Evolutionary conservation across 2,888 invertebrate species (phyloP), one percentile per base, ranked within the genome.

Genomic region (Conus canariensis): DNA sequence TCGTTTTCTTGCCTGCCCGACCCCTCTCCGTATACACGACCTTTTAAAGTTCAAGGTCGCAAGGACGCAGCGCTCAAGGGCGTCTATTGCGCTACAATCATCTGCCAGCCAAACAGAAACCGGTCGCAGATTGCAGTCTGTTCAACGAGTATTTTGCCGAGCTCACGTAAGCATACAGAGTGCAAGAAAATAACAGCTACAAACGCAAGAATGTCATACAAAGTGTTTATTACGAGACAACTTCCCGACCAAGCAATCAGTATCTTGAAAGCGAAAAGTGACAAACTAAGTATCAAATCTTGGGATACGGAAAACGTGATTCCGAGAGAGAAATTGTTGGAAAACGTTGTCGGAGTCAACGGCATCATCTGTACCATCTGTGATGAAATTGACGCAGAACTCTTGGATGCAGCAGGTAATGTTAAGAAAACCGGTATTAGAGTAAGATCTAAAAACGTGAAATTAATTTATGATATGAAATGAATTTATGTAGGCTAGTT

Each of bases 281-380:
- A 91, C 30, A 86, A 90, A 22, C 92, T 92, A 87, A 91, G 91
- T n/a, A 90, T 95, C 30, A 91, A 91, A 3, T 91, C 94, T 16
- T 95, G 94, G 94, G 91, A 92, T 56, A 92, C 92, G 67, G 93
- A 93, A 16, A 91, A 93, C 14, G 91, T 91, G 14, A 91, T 94
- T 10, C 92, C 93, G 7, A 97, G 97, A 90, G 96, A 97, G 0
- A 97, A 97, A 92, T 96, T 99, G 6, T 94, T 98, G 9, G 97
- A 97, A 94, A 97, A 97, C 92, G 97, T 98, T 7, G 95, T 96
- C 88, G 98, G 98, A 25, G 97, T 97, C 64, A 97, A 98, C 94
- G 99, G 97, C 0, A 96, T 99, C 9, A 98, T 97, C 95, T 98
- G 98, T 95, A 96, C 98, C 56, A 96, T 98, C 7, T 98, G 97